Evolutionary conservation across 2,113 vertebrate species (phyloP).

Genomic region (Dendrocopos noguchii): DNA sequence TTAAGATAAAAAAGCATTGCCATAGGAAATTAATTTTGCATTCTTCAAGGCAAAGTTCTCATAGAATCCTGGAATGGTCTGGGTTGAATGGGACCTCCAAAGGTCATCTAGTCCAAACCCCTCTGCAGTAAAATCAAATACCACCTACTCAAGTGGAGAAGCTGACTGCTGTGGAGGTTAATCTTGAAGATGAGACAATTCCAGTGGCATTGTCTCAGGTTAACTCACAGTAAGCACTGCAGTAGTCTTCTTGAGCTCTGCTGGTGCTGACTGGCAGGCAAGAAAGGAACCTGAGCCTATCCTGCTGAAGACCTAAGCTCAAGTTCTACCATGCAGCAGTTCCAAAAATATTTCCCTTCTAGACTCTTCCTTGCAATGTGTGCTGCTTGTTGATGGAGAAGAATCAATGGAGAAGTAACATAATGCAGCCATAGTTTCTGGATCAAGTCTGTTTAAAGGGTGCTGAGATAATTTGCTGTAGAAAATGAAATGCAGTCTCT

Average conservation of each 20-base stretch:
- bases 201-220: background rate
- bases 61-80: background rate
- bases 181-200: background rate
- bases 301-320: background rate
- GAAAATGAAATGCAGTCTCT: background rate
- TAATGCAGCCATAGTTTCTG: background rate
- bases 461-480: background rate
- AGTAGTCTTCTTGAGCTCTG: background rate
- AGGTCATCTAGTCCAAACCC: no score
- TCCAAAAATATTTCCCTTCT: background rate
- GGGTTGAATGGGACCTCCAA: no score
- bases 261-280: background rate
- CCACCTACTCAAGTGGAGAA: background rate
- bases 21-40: background rate
- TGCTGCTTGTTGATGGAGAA: background rate
- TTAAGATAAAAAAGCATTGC: background rate
- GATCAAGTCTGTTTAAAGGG: background rate
- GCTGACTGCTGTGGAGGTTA: background rate
- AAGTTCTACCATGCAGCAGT: background rate
- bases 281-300: background rate
- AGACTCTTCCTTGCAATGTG: background rate
- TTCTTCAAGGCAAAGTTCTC: background rate
- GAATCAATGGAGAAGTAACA: background rate
- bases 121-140: background rate
- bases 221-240: background rate